Evolutionary conservation across 2,113 vertebrate genomes (phyloP).

Genomic region (Pelobates fuscus): DNA sequence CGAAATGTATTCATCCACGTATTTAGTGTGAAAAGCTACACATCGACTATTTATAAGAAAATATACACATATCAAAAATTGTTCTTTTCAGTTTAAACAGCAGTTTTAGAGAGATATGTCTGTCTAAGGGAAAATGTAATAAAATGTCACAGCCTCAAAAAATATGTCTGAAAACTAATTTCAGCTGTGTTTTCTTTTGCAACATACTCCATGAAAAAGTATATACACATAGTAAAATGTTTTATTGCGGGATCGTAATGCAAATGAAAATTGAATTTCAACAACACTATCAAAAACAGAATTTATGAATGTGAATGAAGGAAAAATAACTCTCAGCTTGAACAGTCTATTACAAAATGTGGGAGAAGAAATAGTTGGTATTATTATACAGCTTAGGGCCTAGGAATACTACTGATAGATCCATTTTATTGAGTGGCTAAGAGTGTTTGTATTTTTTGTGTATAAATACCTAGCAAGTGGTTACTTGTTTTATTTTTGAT

Average conservation of each 20-base stretch:
- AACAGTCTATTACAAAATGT: neutral
- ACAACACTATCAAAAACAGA: conserved; percentile 33
- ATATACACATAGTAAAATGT: conserved; percentile 38
- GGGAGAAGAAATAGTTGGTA: neutral
- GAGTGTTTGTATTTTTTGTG: too few species aligned
- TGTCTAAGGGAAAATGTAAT: neutral
- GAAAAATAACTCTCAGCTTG: conserved; percentile 2
- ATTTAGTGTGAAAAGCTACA: neutral
- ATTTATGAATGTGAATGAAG: conserved; percentile 42
- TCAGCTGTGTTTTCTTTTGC: conserved; percentile 14
- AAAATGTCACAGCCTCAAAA: conserved; percentile 18
- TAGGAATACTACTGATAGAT: too few species aligned
- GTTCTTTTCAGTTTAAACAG: neutral
- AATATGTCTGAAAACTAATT: conserved; percentile 27
- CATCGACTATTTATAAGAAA: neutral
- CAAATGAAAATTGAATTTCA: conserved; percentile 47
- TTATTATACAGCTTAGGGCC: too few species aligned
- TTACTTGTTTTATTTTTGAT: too few species aligned
- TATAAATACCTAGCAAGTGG: too few species aligned
- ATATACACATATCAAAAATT: neutral
- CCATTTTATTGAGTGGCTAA: too few species aligned
- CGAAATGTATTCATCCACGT: too few species aligned
- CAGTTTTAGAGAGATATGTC: neutral
- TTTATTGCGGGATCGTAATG: conserved; percentile 39
- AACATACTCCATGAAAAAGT: conserved; percentile 26